These are phyloP conservation scores for Lepidostoma basale DNA, from an alignment of 1,140 invertebrate species.

Conservation along the genomic window DNA sequence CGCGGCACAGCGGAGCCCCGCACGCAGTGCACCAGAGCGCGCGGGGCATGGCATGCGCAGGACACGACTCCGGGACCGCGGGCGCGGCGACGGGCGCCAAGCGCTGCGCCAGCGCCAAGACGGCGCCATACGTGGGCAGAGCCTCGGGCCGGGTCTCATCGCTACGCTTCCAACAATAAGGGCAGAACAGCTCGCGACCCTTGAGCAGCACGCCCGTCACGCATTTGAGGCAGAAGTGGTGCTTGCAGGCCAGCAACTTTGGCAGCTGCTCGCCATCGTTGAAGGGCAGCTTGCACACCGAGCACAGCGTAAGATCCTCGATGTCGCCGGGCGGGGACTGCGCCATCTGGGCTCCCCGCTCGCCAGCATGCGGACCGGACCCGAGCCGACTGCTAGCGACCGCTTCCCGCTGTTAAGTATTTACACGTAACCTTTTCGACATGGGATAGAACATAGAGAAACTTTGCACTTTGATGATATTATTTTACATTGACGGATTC, in stretches of 20 bases:
- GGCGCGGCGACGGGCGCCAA: conserved; percentile 50
- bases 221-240: conserved; percentile 77
- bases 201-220: conserved; percentile 68
- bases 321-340: conserved; percentile 65
- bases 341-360: conserved; percentile 52
- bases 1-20: conserved; percentile 67
- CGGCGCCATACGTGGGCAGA: conserved; percentile 69
- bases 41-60: conserved; percentile 73
- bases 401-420: conserved; percentile 28
- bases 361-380: not conserved
- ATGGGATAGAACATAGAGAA: conserved; percentile 33
- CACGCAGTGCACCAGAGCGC: conserved; percentile 77
- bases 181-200: conserved; percentile 69
- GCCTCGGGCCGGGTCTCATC: conserved; percentile 68
- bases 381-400: not conserved
- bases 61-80: conserved; percentile 65
- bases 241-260: conserved; percentile 76
- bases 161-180: conserved; percentile 71
- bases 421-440: conserved; percentile 36
- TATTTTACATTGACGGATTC: conserved; percentile 32
- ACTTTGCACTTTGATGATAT: conserved; percentile 37
- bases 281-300: conserved; percentile 71
- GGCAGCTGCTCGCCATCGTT: conserved; percentile 72
- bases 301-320: conserved; percentile 73
- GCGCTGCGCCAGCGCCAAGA: conserved; percentile 67